Evolutionary conservation across 2,797 vertebrate genomes (phyloP).

Genomic region (Columba guinea): DNA sequence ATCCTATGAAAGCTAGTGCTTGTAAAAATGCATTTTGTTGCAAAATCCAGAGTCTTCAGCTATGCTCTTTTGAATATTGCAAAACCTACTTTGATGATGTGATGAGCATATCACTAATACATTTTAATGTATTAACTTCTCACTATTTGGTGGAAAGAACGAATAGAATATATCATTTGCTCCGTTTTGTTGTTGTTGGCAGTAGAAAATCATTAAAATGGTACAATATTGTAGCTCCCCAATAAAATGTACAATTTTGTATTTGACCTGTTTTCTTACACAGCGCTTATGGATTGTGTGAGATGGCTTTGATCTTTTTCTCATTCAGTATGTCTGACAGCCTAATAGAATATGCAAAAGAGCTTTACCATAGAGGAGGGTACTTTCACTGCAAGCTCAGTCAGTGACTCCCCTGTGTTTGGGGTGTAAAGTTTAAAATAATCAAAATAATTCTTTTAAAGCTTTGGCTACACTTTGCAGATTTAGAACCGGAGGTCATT

Average conservation of each 20-base stretch:
- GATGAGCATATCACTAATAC: conserved; percentile 37
- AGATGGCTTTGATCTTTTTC: conserved; percentile 11
- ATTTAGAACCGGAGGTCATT: not conserved
- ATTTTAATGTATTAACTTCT: conserved; percentile 32
- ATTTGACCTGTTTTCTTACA: not conserved
- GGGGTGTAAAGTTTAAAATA: not conserved
- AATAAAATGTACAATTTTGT: not conserved
- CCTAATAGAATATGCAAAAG: not conserved
- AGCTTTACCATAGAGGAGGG: not conserved
- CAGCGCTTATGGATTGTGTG: not conserved
- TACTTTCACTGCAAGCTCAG: not conserved
- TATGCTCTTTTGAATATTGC: not conserved
- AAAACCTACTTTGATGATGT: conserved; percentile 30
- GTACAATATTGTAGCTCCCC: not conserved
- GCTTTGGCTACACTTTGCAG: not conserved
- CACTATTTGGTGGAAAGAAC: conserved; percentile 48
- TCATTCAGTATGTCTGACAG: not conserved
- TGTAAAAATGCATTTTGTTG: not conserved
- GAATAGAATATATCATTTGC: conserved; percentile 22
- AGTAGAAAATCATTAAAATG: conserved; percentile 45
- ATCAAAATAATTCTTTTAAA: not conserved
- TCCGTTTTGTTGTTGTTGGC: not conserved
- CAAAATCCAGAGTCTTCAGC: not conserved
- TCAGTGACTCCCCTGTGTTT: not conserved
- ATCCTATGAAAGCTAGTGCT: not conserved